Evolutionary conservation across 1,140 invertebrate species (phyloP).

Genomic region (Vanessa tameamea): DNA sequence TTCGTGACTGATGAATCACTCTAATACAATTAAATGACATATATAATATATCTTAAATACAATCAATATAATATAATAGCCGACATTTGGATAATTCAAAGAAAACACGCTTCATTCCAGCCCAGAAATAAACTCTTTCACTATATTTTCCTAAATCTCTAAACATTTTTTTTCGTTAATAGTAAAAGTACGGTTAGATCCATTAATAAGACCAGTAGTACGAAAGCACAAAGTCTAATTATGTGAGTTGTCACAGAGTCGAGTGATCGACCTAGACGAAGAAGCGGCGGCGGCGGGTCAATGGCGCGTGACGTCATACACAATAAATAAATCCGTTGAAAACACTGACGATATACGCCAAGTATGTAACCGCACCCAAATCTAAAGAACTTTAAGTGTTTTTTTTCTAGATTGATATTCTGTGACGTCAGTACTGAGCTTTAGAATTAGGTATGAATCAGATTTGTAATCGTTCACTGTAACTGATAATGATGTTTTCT

Average conservation of each 20-base stretch:
- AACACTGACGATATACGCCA: constrained; percentile 43
- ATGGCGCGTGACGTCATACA: constrained; percentile 70
- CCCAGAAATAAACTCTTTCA: too few relatives aligned
- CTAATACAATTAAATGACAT: too few relatives aligned
- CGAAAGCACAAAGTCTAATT: background rate
- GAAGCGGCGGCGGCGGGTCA: constrained; percentile 48
- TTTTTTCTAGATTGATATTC: background rate
- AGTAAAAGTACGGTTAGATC: background rate
- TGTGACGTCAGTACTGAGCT: background rate
- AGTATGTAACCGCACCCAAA: constrained; percentile 50
- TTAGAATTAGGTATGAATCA: constrained; percentile 36
- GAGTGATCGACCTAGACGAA: constrained; percentile 21
- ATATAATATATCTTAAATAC: too few relatives aligned
- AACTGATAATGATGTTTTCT: constrained; percentile 44
- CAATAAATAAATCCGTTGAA: constrained; percentile 44
- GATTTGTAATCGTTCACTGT: constrained; percentile 32
- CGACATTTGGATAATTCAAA: too few relatives aligned
- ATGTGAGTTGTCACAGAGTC: background rate
- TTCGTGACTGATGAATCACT: constrained; percentile 1
- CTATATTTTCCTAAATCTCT: too few relatives aligned
- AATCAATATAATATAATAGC: too few relatives aligned
- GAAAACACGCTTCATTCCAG: too few relatives aligned
- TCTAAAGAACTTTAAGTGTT: constrained; percentile 26
- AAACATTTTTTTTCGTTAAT: background rate
- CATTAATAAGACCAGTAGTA: background rate